Evolutionary conservation across 2,888 invertebrate species (phyloP), one percentile per base, ranked within the genome.

Genomic region (Adineta ricciae): DNA sequence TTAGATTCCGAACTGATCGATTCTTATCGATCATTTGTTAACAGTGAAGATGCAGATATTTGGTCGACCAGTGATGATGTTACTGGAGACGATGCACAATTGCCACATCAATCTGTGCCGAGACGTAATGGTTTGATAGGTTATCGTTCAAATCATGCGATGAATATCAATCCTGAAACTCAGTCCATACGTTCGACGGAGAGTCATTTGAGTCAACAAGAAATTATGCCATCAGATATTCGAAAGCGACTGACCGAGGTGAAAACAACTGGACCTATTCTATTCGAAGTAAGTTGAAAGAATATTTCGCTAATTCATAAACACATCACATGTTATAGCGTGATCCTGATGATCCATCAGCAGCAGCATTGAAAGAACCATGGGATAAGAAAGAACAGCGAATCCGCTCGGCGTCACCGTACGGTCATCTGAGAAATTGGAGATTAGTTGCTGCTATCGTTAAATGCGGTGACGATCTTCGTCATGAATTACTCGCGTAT

Each of bases 301-400:
- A n/a, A n/a, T n/a, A 8, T 49, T 14, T 32, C 64, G 83, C 46
- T 46, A 46, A 46, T 46, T 46, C 5, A 46, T 46, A 46, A 46
- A 46, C 11, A 5, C 11, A 46, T 46, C 46, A 46, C 11, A 8
- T 46, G 46, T 46, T 46, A 56, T 56, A 56, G 56, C 56, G 56
- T 56, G 97, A 98, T 91, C 97, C 97, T 0, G 96, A 97, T 88
- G 99, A 99, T 92, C 98, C 99, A 0, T 97, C 97, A 73, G 98
- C 98, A 1, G 95, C 96, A 1, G 96, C 97, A 8, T 92, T 99
- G 82, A 97, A 73, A 38, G 86, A 86, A 56, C 84, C 86, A 50
- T 86, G 84, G 84, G 14, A 32, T 32, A 49, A 64, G 46, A 86
- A 86, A 78, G 83, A 84, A 56, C 52, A 88, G 41, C 88, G 93